Evolutionary conservation across 2,113 vertebrate species (phyloP), one percentile per base, ranked within the genome.

Genomic region (Serinus canaria): DNA sequence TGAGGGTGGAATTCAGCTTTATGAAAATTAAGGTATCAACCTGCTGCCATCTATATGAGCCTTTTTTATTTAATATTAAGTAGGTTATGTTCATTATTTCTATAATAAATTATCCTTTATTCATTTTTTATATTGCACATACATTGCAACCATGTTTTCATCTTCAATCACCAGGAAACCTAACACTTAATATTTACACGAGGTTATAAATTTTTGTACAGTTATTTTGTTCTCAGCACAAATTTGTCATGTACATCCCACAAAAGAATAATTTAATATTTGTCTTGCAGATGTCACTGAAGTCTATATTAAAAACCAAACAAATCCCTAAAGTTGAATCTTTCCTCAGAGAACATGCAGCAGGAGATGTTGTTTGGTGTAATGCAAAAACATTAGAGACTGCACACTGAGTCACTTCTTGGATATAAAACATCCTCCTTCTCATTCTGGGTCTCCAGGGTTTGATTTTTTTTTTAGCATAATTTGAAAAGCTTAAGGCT

Each of bases 391-490:
- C 39, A 68, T 74, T 55, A 47, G 20, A 74, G 44, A 67, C 28
- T 86, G 60, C 49, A 56, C 52, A 72, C 81, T 91, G 70, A 80
- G 31, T 90, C 67, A 63, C 37, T 67, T 47, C 21, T 73, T 80
- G 63, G 55, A 28, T 76, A 43, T 47, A 59, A 91, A 91, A 53
- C 33, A 74, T 59, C 33, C 28, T 91, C 52, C 25, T 46, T 37
- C 72, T 76, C 67, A 28, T 80, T 70, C 17, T 53, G 37, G 35
- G 8, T 88, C 82, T 83, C 50, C 15, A 28, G 59, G 46, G 67
- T 90, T 90, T 80, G 53, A 74, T 69, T 90, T 93, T 93, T 90
- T 93, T 93, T 93, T 80, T 56, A 90, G 24, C 67, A 81, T 43
- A 3, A 37, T 74, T 70, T 63, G 50, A 25, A 91, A 91, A 87